These are phyloP conservation scores for Clarias macrocephalus DNA, from an alignment of 2,113 vertebrate genomes.

Conservation along the genomic window DNA sequence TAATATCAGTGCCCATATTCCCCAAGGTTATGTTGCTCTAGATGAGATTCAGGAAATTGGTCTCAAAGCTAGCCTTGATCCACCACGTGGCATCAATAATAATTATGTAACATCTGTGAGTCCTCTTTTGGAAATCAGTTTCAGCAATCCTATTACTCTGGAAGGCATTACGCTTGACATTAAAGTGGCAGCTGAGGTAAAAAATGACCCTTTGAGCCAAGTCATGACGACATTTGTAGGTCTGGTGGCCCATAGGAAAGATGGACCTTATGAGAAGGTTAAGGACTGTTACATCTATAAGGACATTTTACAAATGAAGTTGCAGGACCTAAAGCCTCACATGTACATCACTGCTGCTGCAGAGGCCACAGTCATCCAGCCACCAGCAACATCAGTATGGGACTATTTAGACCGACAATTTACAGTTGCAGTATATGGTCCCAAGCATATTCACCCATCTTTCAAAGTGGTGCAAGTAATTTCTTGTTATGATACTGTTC, in stretches of 20 bases:
- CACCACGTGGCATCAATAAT: slow-evolving; percentile 84
- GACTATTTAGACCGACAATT: slow-evolving; percentile 79
- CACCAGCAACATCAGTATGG: slow-evolving; percentile 78
- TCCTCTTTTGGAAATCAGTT: slow-evolving; percentile 83
- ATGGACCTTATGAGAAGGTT: slow-evolving; percentile 86
- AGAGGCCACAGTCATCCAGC: slow-evolving; percentile 76
- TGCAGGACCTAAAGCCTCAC: slow-evolving; percentile 77
- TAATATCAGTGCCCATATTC: slow-evolving; percentile 82
- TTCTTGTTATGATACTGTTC: slow-evolving; percentile 85
- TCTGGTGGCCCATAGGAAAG: slow-evolving; percentile 77
- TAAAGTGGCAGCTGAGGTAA: slow-evolving; percentile 85
- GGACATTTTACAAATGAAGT: slow-evolving; percentile 85
- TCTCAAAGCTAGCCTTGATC: slow-evolving; percentile 83
- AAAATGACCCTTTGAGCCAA: slow-evolving; percentile 85
- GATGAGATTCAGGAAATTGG: slow-evolving; percentile 88
- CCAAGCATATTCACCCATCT: slow-evolving; percentile 89
- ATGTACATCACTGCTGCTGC: slow-evolving; percentile 83
- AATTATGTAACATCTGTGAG: slow-evolving; percentile 85
- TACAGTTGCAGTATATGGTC: slow-evolving; percentile 89
- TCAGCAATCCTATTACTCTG: slow-evolving; percentile 84
- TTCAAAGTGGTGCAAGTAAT: slow-evolving; percentile 85
- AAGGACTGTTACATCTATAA: slow-evolving; percentile 80
- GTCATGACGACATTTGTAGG: slow-evolving; percentile 86
- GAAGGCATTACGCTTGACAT: slow-evolving; percentile 82
- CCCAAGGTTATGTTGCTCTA: slow-evolving; percentile 81